Evolutionary conservation across 2,888 invertebrate species (phyloP).

Genomic region (Euclidia mi): DNA sequence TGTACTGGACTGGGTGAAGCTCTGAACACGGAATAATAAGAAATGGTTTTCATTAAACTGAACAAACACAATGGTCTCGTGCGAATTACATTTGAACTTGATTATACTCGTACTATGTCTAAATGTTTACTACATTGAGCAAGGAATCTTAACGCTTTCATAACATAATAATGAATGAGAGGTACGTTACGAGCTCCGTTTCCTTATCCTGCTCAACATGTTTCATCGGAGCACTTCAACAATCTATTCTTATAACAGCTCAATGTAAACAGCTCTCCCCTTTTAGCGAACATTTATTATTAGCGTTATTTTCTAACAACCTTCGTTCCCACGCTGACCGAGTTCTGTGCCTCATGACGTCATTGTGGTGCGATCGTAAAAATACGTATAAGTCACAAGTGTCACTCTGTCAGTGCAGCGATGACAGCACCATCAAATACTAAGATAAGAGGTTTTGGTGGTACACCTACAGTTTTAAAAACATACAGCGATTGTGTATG

Average conservation of each 20-base stretch:
- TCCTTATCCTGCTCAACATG: conserved; percentile 45
- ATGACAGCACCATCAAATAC: conserved; percentile 49
- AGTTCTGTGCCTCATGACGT: conserved; percentile 31
- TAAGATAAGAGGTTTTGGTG: conserved; percentile 25
- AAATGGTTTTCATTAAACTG: too few relatives aligned
- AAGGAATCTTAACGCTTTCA: background rate
- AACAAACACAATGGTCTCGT: too few relatives aligned
- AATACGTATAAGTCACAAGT: conserved; percentile 49
- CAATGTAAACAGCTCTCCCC: conserved; percentile 54
- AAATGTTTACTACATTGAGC: background rate
- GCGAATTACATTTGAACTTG: too few relatives aligned
- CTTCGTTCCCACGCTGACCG: conserved; percentile 52
- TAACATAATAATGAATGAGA: conserved; percentile 12
- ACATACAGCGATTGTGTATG: conserved; percentile 8
- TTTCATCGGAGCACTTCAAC: conserved; percentile 49
- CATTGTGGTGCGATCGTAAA: conserved; percentile 47
- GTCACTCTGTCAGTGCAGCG: conserved; percentile 43
- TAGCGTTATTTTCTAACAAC: conserved; percentile 50
- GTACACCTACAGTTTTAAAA: conserved; percentile 4
- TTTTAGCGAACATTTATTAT: conserved; percentile 59
- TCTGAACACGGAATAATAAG: too few relatives aligned
- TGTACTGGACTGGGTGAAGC: too few relatives aligned
- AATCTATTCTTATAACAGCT: conserved; percentile 52
- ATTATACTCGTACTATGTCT: background rate
- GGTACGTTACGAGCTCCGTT: conserved; percentile 18